Conservation (phyloP, 2,888 invertebrate species). For the Oegoconia quadripuncta region DNA sequence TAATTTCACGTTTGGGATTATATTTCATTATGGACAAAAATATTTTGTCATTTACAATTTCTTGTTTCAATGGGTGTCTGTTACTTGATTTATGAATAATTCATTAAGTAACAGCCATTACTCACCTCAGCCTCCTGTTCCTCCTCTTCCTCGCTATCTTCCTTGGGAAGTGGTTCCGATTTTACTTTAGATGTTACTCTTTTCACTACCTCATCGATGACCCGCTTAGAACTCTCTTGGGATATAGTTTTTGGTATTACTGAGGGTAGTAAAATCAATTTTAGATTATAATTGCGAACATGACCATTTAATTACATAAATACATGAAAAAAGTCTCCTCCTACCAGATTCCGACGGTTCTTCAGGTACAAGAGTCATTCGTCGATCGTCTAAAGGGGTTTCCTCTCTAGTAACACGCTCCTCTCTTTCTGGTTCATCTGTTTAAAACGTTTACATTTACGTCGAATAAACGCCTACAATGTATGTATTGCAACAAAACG, state of each 20-base stretch:
- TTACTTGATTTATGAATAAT: constrained; percentile 4
- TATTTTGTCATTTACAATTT: background rate
- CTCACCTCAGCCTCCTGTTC: constrained; percentile 32
- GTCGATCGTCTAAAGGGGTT: constrained; percentile 54
- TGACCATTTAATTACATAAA: constrained; percentile 20
- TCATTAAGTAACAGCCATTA: constrained; percentile 18
- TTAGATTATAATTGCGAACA: constrained; percentile 8
- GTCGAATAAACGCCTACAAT: constrained; percentile 6
- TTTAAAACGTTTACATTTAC: constrained; percentile 27
- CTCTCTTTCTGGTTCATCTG: constrained; percentile 50
- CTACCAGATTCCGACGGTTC: constrained; percentile 39
- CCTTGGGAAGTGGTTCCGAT: constrained; percentile 33
- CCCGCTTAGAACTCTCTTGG: constrained; percentile 29
- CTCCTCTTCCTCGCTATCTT: constrained; percentile 44
- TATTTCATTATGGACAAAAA: background rate
- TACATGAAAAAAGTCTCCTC: constrained; percentile 21
- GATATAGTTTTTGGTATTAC: constrained; percentile 27
- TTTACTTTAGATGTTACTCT: constrained; percentile 30
- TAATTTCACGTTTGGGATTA: too few species aligned
- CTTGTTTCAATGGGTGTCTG: too few species aligned
- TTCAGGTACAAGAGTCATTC: constrained; percentile 65
- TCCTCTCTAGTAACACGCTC: constrained; percentile 50
- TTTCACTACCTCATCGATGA: constrained; percentile 29
- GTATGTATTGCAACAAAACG: background rate
- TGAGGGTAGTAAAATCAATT: constrained; percentile 23